phyloP scores from a whole-genome alignment of 2,888 invertebrate genomes.

The Luffia ferchaultella region DNA sequence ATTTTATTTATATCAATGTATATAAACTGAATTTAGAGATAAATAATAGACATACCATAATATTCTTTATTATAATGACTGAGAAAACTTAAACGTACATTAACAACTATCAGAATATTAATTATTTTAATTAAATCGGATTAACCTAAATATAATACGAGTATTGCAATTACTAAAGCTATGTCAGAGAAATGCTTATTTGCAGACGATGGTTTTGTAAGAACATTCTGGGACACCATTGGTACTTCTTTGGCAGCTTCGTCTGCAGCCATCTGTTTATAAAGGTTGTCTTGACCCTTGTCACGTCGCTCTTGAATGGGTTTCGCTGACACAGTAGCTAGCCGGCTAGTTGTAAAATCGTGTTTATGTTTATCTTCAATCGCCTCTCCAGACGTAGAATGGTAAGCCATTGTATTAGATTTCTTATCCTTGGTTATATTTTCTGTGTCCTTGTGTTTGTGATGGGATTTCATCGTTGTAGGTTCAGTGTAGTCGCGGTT shows the following conservation, averaged over 20 bases:
- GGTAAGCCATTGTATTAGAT: not conserved
- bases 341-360: constrained; percentile 37
- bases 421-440: too few relatives aligned
- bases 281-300: constrained; percentile 24
- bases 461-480: not conserved
- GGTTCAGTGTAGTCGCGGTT: not conserved
- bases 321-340: constrained; percentile 51
- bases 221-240: not conserved
- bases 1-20: too few relatives aligned
- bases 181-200: not conserved
- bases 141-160: not conserved
- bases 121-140: not conserved
- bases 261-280: constrained; percentile 47
- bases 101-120: constrained; percentile 6
- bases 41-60: too few relatives aligned
- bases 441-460: not conserved
- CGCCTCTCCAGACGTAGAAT: constrained; percentile 3
- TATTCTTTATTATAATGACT: constrained; percentile 53
- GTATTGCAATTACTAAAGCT: not conserved
- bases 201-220: not conserved
- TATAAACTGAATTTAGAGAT: too few relatives aligned
- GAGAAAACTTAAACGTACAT: constrained; percentile 33
- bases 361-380: constrained; percentile 11
- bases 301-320: constrained; percentile 29
- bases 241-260: constrained; percentile 24